phyloP scores from a whole-genome alignment of 2,797 vertebrate species.

The Cyclura pinguis region DNA sequence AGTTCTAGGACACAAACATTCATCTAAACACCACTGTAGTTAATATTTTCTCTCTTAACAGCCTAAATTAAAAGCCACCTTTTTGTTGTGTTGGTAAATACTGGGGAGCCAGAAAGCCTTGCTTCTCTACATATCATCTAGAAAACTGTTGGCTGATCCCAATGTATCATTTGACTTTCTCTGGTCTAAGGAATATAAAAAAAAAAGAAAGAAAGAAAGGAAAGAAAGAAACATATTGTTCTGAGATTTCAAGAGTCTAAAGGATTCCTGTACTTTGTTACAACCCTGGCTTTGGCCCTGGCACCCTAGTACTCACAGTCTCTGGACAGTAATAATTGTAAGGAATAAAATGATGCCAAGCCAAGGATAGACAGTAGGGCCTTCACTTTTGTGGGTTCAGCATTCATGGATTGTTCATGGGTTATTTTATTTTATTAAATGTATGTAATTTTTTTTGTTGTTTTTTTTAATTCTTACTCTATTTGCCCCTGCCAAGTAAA shows the following conservation, averaged over 20 bases:
- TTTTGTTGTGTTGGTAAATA: not conserved
- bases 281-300: not conserved
- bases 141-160: not conserved
- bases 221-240: not conserved
- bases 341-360: not conserved
- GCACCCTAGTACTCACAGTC: not conserved
- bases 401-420: too few relatives aligned
- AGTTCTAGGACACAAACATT: not conserved
- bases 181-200: too few relatives aligned
- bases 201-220: not conserved
- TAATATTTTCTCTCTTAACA: not conserved
- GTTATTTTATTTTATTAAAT: too few relatives aligned
- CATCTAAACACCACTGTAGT: not conserved
- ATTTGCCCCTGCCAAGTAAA: too few relatives aligned
- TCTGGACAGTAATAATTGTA: not conserved
- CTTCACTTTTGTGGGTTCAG: too few relatives aligned
- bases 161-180: not conserved
- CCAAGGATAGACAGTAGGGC: not conserved
- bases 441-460: too few relatives aligned
- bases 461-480: too few relatives aligned
- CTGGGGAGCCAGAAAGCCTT: not conserved
- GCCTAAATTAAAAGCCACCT: not conserved
- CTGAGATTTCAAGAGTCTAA: not conserved
- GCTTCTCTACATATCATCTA: too few relatives aligned
- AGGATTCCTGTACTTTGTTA: not conserved